Percentiles rank a stretch among this genome's conserved stretches.
phyloP scores from a whole-genome alignment of 30 jellyfish, hydroid and myxozoan species.

The Turritopsis rubra region DNA sequence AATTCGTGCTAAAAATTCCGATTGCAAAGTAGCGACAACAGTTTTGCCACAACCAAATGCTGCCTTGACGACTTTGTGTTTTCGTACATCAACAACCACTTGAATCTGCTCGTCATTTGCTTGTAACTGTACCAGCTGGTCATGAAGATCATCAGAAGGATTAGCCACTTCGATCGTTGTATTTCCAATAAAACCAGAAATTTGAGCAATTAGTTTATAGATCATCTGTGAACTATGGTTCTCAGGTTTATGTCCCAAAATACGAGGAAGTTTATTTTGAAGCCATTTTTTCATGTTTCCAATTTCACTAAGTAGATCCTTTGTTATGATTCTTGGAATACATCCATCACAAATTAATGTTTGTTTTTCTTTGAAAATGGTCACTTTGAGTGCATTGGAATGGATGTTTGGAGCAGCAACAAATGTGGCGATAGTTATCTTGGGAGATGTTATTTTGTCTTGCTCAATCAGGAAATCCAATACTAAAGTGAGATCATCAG shows the following conservation, averaged over 20 bases:
- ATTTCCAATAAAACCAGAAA: background rate
- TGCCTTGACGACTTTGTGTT: background rate
- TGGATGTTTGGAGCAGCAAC: background rate
- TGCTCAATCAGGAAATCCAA: background rate
- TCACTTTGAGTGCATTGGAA: background rate
- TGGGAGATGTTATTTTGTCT: background rate
- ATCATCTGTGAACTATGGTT: no score
- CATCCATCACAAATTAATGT: background rate
- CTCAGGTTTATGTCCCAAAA: background rate
- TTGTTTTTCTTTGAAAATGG: background rate
- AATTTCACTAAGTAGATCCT: background rate
- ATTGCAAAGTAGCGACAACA: background rate
- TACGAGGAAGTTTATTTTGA: background rate
- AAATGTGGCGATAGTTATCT: background rate
- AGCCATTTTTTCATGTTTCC: background rate
- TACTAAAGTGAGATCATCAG: background rate
- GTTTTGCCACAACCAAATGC: background rate
- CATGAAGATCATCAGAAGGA: background rate
- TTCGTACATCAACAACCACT: background rate
- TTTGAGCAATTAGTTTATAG: background rate
- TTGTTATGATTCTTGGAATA: background rate
- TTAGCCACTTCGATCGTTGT: background rate
- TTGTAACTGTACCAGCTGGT: background rate
- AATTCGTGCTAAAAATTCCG: background rate
- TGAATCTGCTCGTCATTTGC: background rate